Conservation (phyloP, 2,113 vertebrate genomes). For the Pterocles gutturalis region DNA sequence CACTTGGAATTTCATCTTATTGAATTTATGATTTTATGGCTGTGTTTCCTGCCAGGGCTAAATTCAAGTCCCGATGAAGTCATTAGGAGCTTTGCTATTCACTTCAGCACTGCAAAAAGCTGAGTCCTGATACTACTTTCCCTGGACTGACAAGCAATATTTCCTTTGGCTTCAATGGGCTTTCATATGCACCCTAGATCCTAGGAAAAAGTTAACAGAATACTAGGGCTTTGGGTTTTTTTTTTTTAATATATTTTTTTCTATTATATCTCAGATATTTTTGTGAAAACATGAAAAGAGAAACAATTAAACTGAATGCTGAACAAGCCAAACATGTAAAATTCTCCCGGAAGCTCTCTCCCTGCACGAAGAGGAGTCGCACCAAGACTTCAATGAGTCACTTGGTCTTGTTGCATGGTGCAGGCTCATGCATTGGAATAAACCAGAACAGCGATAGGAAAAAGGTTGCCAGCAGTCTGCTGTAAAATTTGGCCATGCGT, state of each 20-base stretch:
- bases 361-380: fast-evolving
- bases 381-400: background rate
- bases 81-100: conserved; percentile 13
- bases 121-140: background rate
- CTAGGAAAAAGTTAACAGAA: background rate
- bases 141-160: background rate
- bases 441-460: background rate
- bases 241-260: background rate
- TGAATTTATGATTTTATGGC: conserved; percentile 60
- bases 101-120: background rate
- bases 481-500: background rate
- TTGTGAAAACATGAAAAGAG: background rate
- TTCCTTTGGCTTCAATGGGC: background rate
- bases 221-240: background rate
- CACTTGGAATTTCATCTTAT: conserved; percentile 48
- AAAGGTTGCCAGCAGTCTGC: background rate
- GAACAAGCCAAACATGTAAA: background rate
- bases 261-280: background rate
- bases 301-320: background rate
- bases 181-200: background rate
- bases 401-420: background rate
- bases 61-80: conserved; percentile 45
- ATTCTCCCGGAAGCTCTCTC: background rate
- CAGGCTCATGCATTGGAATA: background rate
- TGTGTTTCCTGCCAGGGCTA: conserved; percentile 38